Conservation (phyloP, 2,797 vertebrate genomes). For the Mus caroli region DNA sequence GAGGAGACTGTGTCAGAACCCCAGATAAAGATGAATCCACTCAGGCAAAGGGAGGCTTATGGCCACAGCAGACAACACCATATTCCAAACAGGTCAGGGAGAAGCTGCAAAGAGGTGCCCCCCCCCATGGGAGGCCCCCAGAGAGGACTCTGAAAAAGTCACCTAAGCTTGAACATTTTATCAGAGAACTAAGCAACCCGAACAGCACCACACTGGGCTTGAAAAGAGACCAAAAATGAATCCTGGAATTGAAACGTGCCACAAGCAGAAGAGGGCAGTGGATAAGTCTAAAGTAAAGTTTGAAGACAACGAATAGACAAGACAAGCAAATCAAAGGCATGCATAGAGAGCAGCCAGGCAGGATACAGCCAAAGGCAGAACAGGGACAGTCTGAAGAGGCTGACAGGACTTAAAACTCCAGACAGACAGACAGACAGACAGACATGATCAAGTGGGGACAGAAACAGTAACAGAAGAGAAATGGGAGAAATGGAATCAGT, state of each 20-base stretch:
- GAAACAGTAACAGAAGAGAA: neutral
- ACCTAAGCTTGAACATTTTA: neutral
- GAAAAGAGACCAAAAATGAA: neutral
- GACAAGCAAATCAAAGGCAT: neutral
- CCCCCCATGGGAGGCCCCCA: neutral
- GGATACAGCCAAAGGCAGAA: fast-evolving
- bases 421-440: neutral
- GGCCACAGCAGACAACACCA: no score
- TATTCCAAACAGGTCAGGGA: neutral
- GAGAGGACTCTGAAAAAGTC: neutral
- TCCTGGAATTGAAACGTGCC: neutral
- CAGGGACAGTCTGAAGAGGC: neutral
- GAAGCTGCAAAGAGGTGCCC: neutral
- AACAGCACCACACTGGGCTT: neutral
- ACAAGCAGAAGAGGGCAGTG: neutral
- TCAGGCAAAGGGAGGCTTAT: no score
- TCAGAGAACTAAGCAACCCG: neutral
- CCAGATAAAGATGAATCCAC: no score
- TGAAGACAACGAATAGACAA: neutral
- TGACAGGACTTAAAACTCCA: neutral
- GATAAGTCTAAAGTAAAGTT: neutral
- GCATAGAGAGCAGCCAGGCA: neutral
- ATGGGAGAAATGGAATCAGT: neutral
- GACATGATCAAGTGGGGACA: no score
- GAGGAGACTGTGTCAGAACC: neutral